Evolutionary conservation across 2,113 vertebrate genomes (phyloP).

Genomic region (Acrocephalus kingi): DNA sequence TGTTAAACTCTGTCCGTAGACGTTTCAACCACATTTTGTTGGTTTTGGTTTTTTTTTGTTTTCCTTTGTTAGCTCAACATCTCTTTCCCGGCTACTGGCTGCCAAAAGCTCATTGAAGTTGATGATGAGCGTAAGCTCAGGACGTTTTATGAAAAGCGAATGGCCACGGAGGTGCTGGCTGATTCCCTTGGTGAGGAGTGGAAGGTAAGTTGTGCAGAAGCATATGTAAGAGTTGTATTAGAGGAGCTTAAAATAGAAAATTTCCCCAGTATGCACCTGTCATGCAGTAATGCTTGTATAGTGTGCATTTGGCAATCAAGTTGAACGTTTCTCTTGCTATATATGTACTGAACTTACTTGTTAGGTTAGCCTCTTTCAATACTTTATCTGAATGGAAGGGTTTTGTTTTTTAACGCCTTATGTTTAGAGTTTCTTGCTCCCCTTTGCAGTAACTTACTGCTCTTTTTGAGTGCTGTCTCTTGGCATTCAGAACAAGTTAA

Average conservation of each 20-base stretch:
- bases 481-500: neutral
- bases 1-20: accelerated
- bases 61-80: constrained; percentile 85
- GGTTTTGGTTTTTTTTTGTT: neutral
- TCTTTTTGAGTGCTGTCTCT: accelerated
- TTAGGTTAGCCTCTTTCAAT: accelerated
- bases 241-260: accelerated
- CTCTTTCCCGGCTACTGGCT: constrained; percentile 97
- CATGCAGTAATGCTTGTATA: accelerated
- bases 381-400: accelerated
- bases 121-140: constrained; percentile 98
- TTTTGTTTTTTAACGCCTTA: too few relatives aligned
- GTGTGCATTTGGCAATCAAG: accelerated
- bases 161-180: constrained; percentile 93
- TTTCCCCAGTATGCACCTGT: accelerated
- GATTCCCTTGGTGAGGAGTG: constrained; percentile 96
- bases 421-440: neutral
- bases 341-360: accelerated
- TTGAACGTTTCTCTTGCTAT: accelerated
- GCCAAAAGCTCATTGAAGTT: constrained; percentile 96
- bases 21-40: accelerated
- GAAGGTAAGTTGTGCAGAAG: constrained; percentile 81
- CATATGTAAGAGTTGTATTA: neutral
- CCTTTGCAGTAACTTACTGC: neutral
- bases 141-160: constrained; percentile 96